phyloP scores from a whole-genome alignment of 2,888 invertebrate genomes.

The Drosophila percnosoma region DNA sequence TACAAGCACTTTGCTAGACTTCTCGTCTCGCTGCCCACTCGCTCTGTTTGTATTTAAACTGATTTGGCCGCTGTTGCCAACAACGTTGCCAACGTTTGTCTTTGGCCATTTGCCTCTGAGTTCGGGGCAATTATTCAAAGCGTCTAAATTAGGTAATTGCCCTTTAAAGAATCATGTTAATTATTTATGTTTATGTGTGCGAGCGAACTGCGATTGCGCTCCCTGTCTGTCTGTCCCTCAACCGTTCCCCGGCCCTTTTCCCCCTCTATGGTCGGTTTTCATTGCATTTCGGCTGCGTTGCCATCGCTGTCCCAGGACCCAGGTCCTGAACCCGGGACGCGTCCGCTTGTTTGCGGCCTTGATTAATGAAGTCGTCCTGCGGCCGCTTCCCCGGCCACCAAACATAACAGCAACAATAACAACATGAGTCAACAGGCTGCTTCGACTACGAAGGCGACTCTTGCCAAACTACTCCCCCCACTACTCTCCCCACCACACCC shows the following conservation, averaged over 20 bases:
- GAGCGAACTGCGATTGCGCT: constrained; percentile 16
- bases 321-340: constrained; percentile 9
- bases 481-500: not conserved
- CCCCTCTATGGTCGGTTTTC: not conserved
- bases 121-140: constrained; percentile 78
- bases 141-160: constrained; percentile 82
- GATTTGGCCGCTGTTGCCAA: constrained; percentile 52
- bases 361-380: constrained; percentile 80
- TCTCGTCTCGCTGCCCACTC: not conserved
- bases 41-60: constrained; percentile 56
- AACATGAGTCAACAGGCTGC: constrained; percentile 49
- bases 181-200: constrained; percentile 76
- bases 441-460: constrained; percentile 20
- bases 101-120: constrained; percentile 16
- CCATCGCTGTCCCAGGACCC: constrained; percentile 17
- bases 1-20: constrained; percentile 3
- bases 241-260: not conserved
- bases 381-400: constrained; percentile 53
- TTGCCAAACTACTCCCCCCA: not conserved
- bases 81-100: constrained; percentile 8
- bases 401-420: constrained; percentile 26
- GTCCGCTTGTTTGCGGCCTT: constrained; percentile 75
- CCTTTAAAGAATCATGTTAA: constrained; percentile 80
- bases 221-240: not conserved
- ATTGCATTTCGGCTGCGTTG: constrained; percentile 62